Percentiles rank a stretch among this genome's conserved stretches.
Conservation (phyloP, 2,888 invertebrate genomes). For the Elegia similella region DNA sequence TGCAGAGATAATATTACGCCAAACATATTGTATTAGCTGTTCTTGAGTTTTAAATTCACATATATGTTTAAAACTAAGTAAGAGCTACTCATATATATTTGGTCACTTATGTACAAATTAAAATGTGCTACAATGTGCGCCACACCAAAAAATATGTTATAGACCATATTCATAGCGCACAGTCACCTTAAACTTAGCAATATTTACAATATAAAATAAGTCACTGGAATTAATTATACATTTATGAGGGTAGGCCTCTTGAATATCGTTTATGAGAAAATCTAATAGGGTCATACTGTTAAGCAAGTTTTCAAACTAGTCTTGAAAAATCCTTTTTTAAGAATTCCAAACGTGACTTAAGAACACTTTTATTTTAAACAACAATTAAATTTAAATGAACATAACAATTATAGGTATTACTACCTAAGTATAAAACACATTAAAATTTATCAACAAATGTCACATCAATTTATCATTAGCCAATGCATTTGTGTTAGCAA, state of each 20-base stretch:
- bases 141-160: neutral
- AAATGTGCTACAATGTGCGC: neutral
- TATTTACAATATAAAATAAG: constrained; percentile 7
- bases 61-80: neutral
- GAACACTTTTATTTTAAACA: neutral
- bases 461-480: neutral
- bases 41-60: neutral
- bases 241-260: no score
- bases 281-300: no score
- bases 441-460: constrained; percentile 7
- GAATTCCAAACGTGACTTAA: neutral
- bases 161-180: neutral
- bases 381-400: neutral
- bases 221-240: neutral
- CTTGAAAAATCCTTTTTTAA: no score
- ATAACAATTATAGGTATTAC: constrained; percentile 5
- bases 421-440: constrained; percentile 6
- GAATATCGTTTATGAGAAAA: no score
- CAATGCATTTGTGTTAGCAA: neutral
- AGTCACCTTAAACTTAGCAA: constrained; percentile 6
- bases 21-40: neutral
- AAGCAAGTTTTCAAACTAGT: no score
- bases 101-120: constrained; percentile 7
- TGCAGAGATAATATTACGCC: neutral
- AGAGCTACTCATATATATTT: constrained; percentile 1